Evolutionary conservation across 2,797 vertebrate species (phyloP).

Genomic region (Ptychobarbus kaznakovi): DNA sequence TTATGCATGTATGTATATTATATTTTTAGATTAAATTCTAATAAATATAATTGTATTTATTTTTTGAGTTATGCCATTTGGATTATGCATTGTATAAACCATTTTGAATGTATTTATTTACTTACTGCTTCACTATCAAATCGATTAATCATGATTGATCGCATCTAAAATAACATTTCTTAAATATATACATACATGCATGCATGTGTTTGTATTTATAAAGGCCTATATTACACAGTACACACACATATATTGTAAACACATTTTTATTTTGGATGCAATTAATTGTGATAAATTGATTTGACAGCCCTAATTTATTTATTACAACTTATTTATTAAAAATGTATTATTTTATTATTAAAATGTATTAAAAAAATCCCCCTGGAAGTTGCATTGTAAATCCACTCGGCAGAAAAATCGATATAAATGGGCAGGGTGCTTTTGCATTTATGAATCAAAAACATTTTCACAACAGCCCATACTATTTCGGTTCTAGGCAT

Average conservation of each 20-base stretch:
- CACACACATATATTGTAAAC: background rate
- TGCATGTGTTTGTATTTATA: no score
- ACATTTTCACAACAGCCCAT: constrained; percentile 11
- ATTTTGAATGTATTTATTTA: background rate
- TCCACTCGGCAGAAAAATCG: background rate
- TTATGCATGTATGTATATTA: background rate
- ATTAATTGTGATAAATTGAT: no score
- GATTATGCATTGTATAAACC: background rate
- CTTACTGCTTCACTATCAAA: background rate
- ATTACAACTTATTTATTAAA: no score
- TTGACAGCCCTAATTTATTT: no score
- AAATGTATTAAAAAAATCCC: background rate
- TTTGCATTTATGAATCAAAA: background rate
- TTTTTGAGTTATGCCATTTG: background rate
- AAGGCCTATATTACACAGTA: no score
- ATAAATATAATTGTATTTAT: background rate
- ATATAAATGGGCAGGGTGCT: background rate
- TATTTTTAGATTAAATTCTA: background rate
- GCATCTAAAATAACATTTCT: background rate
- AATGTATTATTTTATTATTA: no score
- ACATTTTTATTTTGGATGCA: background rate
- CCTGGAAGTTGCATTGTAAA: background rate
- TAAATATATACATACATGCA: background rate
- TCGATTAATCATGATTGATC: background rate
- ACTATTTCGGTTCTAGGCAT: background rate